Base-by-base conservation (phyloP, 2,888 invertebrate genomes). In the Polydrusus tereticollis region DNA sequence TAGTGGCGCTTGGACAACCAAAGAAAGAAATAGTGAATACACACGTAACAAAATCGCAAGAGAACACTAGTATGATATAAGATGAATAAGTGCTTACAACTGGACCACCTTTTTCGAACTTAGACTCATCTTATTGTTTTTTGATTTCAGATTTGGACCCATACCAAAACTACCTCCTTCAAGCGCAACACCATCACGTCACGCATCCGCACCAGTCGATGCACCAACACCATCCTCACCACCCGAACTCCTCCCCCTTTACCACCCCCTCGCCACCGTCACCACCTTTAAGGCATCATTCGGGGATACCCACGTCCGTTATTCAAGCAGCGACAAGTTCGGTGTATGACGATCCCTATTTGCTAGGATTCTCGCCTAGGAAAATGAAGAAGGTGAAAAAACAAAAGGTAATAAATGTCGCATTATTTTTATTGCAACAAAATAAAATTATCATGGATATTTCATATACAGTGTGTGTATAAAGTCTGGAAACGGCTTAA, bases 331-430 rank as follows among this genome's bases (percentile, higher is more conserved):
- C 90, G 74, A 93, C 94, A 83, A 93, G 93, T 85, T 93, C 94
- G 81, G 93, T 94, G 75, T 94, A 94, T 87, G 95, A 96, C 87
- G 95, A 95, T 87, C 91, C 94, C 80, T 92, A 92, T 83, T 95
- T 95, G 88, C 89, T 93, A 86, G 92, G 92, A 76, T 93, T 92
- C 85, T 91, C 91, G 75, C 93, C 93, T 78, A 86, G 91, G 76
- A 92, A 93, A 86, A 90, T 93, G 85, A 94, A 94, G 88, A 95
- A 95, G 86, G 90, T 91, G 73, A 94, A 93, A 87, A 92, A 94
- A 86, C 91, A 93, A 79, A 87, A 89, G 69, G 73, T 73, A 45
- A 12, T 8, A 1, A 36, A 7, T 29, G 7, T 29, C 5, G 7
- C 7, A 29, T 29, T 29, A 29, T 5, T 29, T 4, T 5, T 29